Percentiles rank a stretch among this genome's conserved stretches.
phyloP scores from a whole-genome alignment of 2,888 invertebrate species.

The Drosophila recens region DNA sequence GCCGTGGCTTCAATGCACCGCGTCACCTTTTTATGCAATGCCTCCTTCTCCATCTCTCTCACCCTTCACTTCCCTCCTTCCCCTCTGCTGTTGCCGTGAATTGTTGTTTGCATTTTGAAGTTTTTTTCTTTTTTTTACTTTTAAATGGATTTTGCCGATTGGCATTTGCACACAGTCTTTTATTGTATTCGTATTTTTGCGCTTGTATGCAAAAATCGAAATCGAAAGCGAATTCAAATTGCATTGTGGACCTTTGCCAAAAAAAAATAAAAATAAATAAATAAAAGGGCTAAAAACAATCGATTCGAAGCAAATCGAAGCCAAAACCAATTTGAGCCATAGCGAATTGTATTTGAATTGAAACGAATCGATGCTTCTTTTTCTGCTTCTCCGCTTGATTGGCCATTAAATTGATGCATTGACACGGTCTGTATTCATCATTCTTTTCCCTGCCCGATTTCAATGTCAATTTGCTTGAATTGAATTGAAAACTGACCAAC shows the following conservation, averaged over 20 bases:
- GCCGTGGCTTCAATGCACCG: constrained; percentile 58
- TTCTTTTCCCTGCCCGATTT: constrained; percentile 40
- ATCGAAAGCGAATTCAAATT: constrained; percentile 56
- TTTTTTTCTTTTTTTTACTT: constrained; percentile 22
- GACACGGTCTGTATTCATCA: constrained; percentile 30
- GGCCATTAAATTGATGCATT: constrained; percentile 45
- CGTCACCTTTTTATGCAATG: constrained; percentile 60
- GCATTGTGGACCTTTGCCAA: constrained; percentile 33
- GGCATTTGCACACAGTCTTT: constrained; percentile 53
- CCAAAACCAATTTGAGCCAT: constrained; percentile 17
- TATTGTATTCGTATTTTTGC: constrained; percentile 37
- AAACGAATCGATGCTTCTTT: constrained; percentile 11
- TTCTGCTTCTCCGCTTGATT: constrained; percentile 32
- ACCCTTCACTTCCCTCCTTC: background rate
- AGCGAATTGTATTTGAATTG: constrained; percentile 18
- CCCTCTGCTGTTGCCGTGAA: constrained; percentile 1
- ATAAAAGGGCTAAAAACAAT: constrained; percentile 27
- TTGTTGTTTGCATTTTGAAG: constrained; percentile 49
- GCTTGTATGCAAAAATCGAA: constrained; percentile 43
- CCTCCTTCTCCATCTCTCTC: background rate
- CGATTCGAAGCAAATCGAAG: constrained; percentile 16
- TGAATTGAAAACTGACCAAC: constrained; percentile 50
- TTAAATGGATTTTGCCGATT: constrained; percentile 63
- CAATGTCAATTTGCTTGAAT: constrained; percentile 67
- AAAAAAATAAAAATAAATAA: constrained; percentile 3